These are phyloP conservation scores for Hippasteria phrygiana DNA, from an alignment of 53 echinoderm and acorn worm species.

Conservation along the genomic window DNA sequence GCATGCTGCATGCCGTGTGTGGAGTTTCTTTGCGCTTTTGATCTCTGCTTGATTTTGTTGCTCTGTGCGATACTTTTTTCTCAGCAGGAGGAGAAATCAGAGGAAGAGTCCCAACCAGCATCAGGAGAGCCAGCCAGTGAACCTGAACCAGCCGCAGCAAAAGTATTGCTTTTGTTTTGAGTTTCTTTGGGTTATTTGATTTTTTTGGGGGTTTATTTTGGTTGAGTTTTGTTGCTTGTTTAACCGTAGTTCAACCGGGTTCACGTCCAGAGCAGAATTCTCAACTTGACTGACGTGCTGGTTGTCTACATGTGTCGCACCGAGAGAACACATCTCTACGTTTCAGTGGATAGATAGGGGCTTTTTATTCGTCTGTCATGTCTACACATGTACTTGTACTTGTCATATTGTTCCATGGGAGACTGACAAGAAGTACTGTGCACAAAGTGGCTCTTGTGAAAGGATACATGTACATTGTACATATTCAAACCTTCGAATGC, in stretches of 20 bases:
- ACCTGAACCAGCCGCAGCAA: conserved; percentile 22
- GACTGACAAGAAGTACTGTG: too few species aligned
- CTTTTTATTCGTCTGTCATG: too few species aligned
- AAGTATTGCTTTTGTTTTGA: conserved; percentile 9
- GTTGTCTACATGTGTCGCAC: too few species aligned
- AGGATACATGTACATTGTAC: too few species aligned
- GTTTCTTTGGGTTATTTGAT: background rate
- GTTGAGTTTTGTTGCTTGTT: background rate
- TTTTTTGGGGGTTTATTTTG: background rate
- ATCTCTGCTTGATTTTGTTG: background rate
- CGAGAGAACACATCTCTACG: too few species aligned
- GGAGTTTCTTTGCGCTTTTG: background rate
- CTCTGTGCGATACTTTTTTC: conserved; percentile 5
- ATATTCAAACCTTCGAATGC: too few species aligned
- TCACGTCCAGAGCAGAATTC: background rate
- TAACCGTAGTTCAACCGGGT: too few species aligned
- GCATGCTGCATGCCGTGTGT: background rate
- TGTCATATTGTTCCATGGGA: too few species aligned
- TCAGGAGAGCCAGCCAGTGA: conserved; percentile 35
- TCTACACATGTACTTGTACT: too few species aligned
- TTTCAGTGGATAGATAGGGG: too few species aligned
- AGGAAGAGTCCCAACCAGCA: background rate
- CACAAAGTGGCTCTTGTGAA: too few species aligned
- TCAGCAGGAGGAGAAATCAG: conserved; percentile 39
- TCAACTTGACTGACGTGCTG: too few species aligned